Evolutionary conservation across 1,140 invertebrate species (phyloP), one percentile per base, ranked within the genome.

Genomic region (Drepana arcuata): DNA sequence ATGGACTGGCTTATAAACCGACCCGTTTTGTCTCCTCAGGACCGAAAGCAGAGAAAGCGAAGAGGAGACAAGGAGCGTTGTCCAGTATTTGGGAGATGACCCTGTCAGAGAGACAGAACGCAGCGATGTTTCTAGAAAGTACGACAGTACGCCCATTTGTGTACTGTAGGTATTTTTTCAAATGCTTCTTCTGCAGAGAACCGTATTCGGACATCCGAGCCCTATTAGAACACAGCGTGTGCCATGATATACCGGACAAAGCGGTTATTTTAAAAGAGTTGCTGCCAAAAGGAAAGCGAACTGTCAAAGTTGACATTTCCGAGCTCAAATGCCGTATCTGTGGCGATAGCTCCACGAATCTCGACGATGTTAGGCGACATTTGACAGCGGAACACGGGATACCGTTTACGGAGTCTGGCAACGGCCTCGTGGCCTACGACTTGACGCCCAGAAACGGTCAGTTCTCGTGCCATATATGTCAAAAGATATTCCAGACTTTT

Each of bases 51-150:
- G 52, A 44, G 29, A 31, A 26, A 5, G 18, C 18, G 2, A 51
- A 40, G 14, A 36, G 52, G 25, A 39, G 65, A 24, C 59, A 63
- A 42, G 53, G 59, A 42, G 56, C 48, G 2, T 43, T 66, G 4
- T 48, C 57, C 18, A 69, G 67, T 26, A 58, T 69, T 10, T 75
- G 68, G 71, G 68, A 75, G 40, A 53, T 75, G 50, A 70, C 66
- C 0, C 31, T 70, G 12, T 72, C 66, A 7, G 69, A 71, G 42
- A 26, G 68, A 40, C 45, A 56, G 31, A 75, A 75, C 28, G 71
- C 64, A 0, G 60, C 64, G 4, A 31, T 50, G 1, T 41, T 73
- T 13, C 23, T 72, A 27, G 67, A 58, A 29, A 46, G 47, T 37
- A 71, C 60, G 1, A 71, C 69, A 6, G 57, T 42, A 0, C 46